Base-by-base conservation (phyloP, 2,888 invertebrate species). In the Drosophila setosimentum region DNA sequence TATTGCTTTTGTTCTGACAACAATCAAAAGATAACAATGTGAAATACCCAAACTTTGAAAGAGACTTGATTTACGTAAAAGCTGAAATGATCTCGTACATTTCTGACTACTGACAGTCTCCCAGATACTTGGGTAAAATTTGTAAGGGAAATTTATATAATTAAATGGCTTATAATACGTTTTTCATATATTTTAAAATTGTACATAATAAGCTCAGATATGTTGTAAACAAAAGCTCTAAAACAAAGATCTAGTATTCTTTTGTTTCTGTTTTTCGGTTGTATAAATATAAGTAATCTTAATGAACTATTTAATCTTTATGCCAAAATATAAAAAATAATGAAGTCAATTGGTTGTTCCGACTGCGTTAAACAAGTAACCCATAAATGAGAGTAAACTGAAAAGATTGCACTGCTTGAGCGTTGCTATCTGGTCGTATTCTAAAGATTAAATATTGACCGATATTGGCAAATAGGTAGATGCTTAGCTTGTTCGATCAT, bases 391-490 rank as follows among this genome's bases (percentile, higher is more conserved):
- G 29, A 18, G 24, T 0, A 37, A 29, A 6, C 57, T n/a, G 45
- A 24, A 16, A 4, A 48, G 48, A 53, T 60, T 68, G 11, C 48
- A 30, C 40, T 59, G 50, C 29, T 62, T 35, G 33, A 35, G 42
- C 57, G 32, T n/a, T 42, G 65, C 30, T 69, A 70, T 62, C 69
- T 8, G n/a, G 18, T 45, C 42, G 30, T 11, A 64, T 54, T 58
- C 59, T 55, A 49, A 55, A 59, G 61, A 79, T 70, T 60, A 79
- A 48, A 75, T 59, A 59, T 64, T 78, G 78, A 78, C 74, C 76
- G 76, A 78, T 77, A 62, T 61, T 27, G 53, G 7, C 8, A 30
- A 11, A 3, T 13, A 16, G 10, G 32, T 24, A 35, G 30, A 59
- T 42, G 49, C 30, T 37, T 37, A 21, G 40, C 13, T 7, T 24